Evolutionary conservation across 2,888 invertebrate genomes (phyloP), one percentile per base, ranked within the genome.

Genomic region (Trissolcus brochymenae): DNA sequence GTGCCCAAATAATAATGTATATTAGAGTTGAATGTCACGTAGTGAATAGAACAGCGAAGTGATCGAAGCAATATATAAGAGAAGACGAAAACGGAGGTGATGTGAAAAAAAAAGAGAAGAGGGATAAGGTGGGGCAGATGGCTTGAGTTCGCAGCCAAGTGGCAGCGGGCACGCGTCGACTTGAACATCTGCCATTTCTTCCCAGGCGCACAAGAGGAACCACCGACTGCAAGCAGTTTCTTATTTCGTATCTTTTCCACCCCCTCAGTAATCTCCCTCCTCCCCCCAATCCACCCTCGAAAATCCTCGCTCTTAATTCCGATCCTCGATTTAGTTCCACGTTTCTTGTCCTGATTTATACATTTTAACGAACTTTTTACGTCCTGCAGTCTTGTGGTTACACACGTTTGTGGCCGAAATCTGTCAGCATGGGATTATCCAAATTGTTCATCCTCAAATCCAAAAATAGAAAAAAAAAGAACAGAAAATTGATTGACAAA

Each of bases 111-210:
- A 62, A 77, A 72, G 67, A 62, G 81, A 81, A 83, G 81, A 78
- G 82, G 79, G 51, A 76, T 77, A 79, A 82, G 81, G 81, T 79
- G 83, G 83, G 85, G 85, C 86, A 86, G 86, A 85, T 85, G 86
- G 85, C 78, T 68, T 82, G 82, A 83, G 82, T 82, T 87, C 82
- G 85, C 87, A 84, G 87, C 88, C 86, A 88, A 89, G 89, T 89
- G 89, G 88, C 88, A 88, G 87, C 88, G 88, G 88, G 88, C 88
- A 89, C 88, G 88, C 88, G 89, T 87, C 83, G 82, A 82, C 75
- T 79, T 76, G 82, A 89, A 88, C 88, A 88, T 88, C 88, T 88
- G 88, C 88, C 86, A 83, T 79, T 83, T 79, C 81, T 85, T 85
- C 83, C 84, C 84, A 78, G 60, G 60, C 74, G 60, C 70, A 76